Evolutionary conservation across 1,140 invertebrate species (phyloP).

Genomic region (Temnothorax longispinosus): DNA sequence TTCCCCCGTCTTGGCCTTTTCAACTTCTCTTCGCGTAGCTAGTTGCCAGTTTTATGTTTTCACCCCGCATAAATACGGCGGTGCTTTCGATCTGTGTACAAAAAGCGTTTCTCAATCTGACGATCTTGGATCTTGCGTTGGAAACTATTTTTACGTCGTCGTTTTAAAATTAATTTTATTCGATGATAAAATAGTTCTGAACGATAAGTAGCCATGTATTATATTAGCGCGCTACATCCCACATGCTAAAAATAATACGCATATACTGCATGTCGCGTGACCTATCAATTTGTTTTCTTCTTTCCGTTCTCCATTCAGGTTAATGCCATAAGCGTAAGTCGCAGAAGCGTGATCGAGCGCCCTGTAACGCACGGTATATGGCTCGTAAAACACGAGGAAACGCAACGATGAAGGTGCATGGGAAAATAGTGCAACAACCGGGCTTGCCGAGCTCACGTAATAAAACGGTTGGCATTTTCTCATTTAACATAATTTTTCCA

Average conservation of each 20-base stretch:
- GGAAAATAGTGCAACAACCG: slow-evolving; percentile 58
- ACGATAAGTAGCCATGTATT: background rate
- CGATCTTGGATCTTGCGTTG: background rate
- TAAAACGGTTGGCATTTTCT: slow-evolving; percentile 66
- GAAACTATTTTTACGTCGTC: no score
- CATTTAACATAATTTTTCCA: slow-evolving; percentile 63
- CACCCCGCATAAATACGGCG: background rate
- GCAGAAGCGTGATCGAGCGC: slow-evolving; percentile 36
- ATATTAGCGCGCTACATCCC: background rate
- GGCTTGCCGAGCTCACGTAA: slow-evolving; percentile 53
- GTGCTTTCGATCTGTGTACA: background rate
- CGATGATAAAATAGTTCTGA: background rate
- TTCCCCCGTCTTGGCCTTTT: background rate
- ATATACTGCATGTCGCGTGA: background rate
- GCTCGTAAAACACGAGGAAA: slow-evolving; percentile 50
- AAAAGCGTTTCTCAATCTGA: background rate
- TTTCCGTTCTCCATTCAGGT: slow-evolving; percentile 4
- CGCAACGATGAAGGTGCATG: slow-evolving; percentile 41
- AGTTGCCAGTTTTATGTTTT: slow-evolving; percentile 17
- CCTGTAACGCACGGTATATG: slow-evolving; percentile 40
- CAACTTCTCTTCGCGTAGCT: background rate
- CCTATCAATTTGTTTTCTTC: slow-evolving; percentile 30
- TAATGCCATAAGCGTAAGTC: slow-evolving; percentile 24
- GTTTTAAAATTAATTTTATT: slow-evolving; percentile 8
- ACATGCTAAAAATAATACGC: background rate